Evolutionary conservation across 2,888 invertebrate species (phyloP).

Genomic region (Melinaea marsaeus): DNA sequence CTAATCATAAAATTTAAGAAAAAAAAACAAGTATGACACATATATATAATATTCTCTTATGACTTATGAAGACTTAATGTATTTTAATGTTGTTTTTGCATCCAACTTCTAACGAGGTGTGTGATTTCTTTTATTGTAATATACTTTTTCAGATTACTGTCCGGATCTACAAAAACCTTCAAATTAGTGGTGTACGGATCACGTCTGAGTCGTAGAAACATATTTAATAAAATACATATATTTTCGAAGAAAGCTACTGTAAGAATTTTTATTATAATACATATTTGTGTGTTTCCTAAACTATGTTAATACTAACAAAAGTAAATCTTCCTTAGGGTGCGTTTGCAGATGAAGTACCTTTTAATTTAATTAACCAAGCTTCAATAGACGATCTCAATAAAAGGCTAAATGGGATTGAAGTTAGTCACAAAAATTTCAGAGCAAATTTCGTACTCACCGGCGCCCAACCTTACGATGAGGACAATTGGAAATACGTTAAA

Average conservation of each 20-base stretch:
- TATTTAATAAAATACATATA: constrained; percentile 42
- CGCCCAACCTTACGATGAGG: constrained; percentile 80
- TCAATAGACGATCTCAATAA: constrained; percentile 82
- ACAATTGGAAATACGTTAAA: constrained; percentile 83
- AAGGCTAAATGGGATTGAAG: constrained; percentile 68
- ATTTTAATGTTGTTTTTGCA: too few relatives aligned
- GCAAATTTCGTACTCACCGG: constrained; percentile 83
- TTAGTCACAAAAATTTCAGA: constrained; percentile 79
- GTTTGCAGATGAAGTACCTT: constrained; percentile 82
- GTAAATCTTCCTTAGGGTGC: constrained; percentile 72
- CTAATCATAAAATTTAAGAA: too few relatives aligned
- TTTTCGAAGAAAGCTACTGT: constrained; percentile 61
- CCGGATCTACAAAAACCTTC: constrained; percentile 68
- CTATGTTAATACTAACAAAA: neutral
- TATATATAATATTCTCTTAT: too few relatives aligned
- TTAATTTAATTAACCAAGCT: constrained; percentile 81
- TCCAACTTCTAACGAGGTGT: too few relatives aligned
- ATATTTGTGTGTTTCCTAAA: neutral
- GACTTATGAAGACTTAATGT: too few relatives aligned
- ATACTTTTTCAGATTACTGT: constrained; percentile 59
- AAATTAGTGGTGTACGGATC: constrained; percentile 80
- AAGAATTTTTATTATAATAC: constrained; percentile 27
- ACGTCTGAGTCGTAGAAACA: constrained; percentile 43
- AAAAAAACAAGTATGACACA: too few relatives aligned
- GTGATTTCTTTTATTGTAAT: too few relatives aligned